Base-by-base conservation (phyloP, 2,797 vertebrate species). In the Xenopus petersii region DNA sequence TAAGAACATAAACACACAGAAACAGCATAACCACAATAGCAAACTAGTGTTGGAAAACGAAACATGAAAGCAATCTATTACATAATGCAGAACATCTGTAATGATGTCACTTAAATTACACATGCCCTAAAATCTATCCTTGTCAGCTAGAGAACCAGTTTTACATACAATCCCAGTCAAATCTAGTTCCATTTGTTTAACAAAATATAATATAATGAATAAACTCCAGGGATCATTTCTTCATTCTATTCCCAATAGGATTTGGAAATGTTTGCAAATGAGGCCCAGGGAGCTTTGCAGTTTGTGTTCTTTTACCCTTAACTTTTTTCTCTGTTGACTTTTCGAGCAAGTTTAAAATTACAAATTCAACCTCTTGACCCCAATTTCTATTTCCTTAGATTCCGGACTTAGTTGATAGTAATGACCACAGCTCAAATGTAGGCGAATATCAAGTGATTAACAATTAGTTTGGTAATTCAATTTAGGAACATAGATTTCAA, bases 1-100 rank as follows among this genome's bases (percentile, higher is more conserved):
- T 30, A 30, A 30, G 26, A 1, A 30, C 26, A 30, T 30, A 30
- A 30, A 30, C 26, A 30, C 26, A 30, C 26, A 2, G 4, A 30
- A 30, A 30, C 26, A 30, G 26, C 26, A 30, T 30, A 30, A 30
- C 2, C 26, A 30, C 26, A 30, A 30, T 30, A 30, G 26, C 26
- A 30, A 30, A 30, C 26, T 30, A 30, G 26, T 30, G 26, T 30
- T 30, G 26, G 2, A 30, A 30, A 30, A 30, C 26, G 0, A 30
- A 30, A 30, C 26, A 30, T 30, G 26, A 65, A 17, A 26, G 42
- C 54, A 59, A 61, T 64, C 17, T 55, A 62, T 75, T 58, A 36
- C 60, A 56, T 76, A 76, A 76, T 71, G 24, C 54, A 61, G n/a
- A 76, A 60, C 68, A 76, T 46, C 54, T 76, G 75, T 56, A 55